A percentile compares a stretch with the other conserved stretches of the same genome.
Evolutionary conservation across 2,797 vertebrate species (phyloP).

Genomic region (Coracias cyanogaster): DNA sequence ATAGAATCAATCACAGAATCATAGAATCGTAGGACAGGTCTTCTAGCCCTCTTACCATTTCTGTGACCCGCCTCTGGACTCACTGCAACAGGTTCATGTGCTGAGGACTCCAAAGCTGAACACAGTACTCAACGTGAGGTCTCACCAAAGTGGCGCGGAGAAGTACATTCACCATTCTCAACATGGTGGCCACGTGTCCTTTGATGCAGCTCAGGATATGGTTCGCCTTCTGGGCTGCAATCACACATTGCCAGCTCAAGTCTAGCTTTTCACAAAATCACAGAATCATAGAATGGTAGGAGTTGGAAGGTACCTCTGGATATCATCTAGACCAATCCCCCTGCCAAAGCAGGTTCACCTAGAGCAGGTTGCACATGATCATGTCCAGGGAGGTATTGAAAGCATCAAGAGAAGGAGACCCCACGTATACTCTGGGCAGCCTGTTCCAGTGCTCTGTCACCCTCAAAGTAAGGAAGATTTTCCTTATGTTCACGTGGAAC

Average conservation of each 20-base stretch:
- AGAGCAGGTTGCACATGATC: no score
- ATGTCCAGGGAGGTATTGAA: no score
- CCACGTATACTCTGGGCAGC: no score
- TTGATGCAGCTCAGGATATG: fast-evolving
- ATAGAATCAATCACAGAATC: no score
- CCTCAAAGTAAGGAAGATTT: no score
- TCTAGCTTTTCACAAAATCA: neutral
- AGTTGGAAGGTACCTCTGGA: no score
- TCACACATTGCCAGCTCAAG: fast-evolving
- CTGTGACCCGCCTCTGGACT: fast-evolving
- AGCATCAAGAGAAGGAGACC: no score
- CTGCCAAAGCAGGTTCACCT: no score
- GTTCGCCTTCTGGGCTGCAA: fast-evolving
- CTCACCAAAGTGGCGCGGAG: neutral
- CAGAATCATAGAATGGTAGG: no score
- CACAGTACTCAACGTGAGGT: neutral
- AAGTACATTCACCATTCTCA: neutral
- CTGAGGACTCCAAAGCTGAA: neutral
- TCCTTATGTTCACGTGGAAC: no score
- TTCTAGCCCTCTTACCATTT: neutral
- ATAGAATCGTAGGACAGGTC: neutral
- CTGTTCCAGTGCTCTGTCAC: no score
- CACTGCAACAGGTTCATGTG: neutral
- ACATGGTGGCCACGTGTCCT: fast-evolving
- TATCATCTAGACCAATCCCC: no score